Conservation (phyloP, 53 echinoderm and acorn worm species). For the Stichopus horrens region DNA sequence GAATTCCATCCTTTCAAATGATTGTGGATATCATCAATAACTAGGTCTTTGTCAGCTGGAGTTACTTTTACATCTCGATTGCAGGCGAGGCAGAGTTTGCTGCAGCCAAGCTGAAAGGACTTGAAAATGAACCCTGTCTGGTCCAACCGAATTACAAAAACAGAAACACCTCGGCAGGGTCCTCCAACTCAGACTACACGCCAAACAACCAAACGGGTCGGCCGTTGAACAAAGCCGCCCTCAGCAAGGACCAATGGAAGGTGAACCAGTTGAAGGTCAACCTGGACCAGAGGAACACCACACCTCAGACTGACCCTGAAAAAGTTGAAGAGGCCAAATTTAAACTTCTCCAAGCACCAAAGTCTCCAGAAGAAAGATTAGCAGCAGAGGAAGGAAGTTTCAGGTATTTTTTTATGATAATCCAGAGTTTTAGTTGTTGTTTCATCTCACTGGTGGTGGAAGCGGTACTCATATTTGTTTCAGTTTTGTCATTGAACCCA, state of each 20-base stretch:
- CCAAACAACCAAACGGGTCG: constrained; percentile 77
- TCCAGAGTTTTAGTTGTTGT: background rate
- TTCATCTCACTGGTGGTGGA: background rate
- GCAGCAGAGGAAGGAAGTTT: constrained; percentile 28
- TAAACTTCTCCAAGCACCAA: constrained; percentile 68
- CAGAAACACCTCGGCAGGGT: constrained; percentile 4
- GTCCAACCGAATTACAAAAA: constrained; percentile 66
- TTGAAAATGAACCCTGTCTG: constrained; percentile 78
- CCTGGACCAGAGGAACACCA: constrained; percentile 75
- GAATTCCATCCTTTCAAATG: too few species aligned
- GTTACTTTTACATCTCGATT: background rate
- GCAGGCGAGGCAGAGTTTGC: constrained; percentile 81
- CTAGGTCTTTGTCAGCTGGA: background rate
- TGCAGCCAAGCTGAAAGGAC: constrained; percentile 91
- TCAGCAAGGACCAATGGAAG: constrained; percentile 80
- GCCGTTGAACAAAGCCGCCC: constrained; percentile 67
- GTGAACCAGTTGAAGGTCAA: constrained; percentile 80
- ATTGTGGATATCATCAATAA: background rate
- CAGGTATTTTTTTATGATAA: constrained; percentile 35
- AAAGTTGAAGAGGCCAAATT: constrained; percentile 78
- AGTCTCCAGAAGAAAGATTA: constrained; percentile 37
- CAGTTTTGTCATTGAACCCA: too few species aligned
- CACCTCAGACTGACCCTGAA: constrained; percentile 61
- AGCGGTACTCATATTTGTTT: background rate
- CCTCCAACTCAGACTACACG: background rate